phyloP scores from a whole-genome alignment of 2,797 vertebrate genomes.

The Coranthus polyacanthus region DNA sequence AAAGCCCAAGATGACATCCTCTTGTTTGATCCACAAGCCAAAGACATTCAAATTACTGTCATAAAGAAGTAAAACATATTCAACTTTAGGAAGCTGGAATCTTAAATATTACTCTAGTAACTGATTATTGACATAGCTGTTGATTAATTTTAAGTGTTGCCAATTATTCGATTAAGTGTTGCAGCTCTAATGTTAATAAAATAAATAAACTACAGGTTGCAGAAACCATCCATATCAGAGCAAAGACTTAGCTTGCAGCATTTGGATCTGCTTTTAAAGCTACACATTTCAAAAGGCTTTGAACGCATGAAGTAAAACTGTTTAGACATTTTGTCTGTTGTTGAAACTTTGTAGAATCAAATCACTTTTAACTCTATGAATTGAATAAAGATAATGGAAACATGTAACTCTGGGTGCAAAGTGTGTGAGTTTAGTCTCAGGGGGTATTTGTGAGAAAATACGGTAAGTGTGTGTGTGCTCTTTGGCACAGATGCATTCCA shows the following conservation, averaged over 20 bases:
- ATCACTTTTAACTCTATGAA: slow-evolving; percentile 13
- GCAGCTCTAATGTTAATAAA: not conserved
- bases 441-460: not conserved
- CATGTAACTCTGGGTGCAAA: slow-evolving; percentile 10
- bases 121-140: too few species aligned
- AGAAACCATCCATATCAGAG: not conserved
- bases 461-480: not conserved
- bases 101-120: too few species aligned
- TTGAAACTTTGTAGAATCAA: not conserved
- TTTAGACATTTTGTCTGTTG: too few species aligned
- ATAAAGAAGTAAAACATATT: too few species aligned
- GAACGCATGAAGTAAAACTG: too few species aligned
- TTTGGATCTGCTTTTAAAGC: not conserved
- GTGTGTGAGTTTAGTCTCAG: slow-evolving; percentile 6
- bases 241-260: not conserved
- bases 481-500: slow-evolving; percentile 39
- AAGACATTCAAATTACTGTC: too few species aligned
- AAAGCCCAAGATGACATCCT: too few species aligned
- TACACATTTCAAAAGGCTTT: not conserved
- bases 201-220: not conserved
- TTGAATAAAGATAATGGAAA: slow-evolving; percentile 32
- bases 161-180: too few species aligned
- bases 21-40: too few species aligned
- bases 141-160: too few species aligned
- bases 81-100: too few species aligned